These are phyloP conservation scores for Drosophila infuscata DNA, from an alignment of 2,888 invertebrate species.

Conservation along the genomic window DNA sequence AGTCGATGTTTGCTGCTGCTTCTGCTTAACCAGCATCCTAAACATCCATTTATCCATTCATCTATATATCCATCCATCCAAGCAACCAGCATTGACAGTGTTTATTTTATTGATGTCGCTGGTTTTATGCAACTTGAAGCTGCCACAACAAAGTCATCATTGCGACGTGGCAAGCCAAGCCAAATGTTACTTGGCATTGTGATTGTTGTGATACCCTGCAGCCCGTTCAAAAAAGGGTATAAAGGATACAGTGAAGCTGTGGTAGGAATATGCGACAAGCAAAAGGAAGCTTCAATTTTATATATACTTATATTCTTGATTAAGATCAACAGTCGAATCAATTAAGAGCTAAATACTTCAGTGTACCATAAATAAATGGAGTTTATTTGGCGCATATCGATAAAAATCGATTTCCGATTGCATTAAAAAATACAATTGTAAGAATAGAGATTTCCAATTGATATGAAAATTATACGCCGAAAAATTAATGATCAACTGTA, in stretches of 20 bases:
- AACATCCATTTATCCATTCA: conserved; percentile 47
- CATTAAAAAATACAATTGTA: neutral
- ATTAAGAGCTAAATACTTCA: too few relatives aligned
- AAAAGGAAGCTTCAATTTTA: neutral
- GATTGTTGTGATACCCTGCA: conserved; percentile 2
- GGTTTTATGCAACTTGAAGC: conserved; percentile 40
- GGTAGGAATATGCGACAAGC: neutral
- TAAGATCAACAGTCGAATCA: neutral
- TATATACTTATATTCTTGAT: neutral
- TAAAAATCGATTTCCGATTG: neutral
- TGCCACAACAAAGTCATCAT: conserved; percentile 62
- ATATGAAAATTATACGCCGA: neutral
- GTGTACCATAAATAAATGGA: neutral
- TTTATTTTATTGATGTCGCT: conserved; percentile 79
- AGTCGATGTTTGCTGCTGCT: conserved; percentile 17
- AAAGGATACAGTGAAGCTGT: neutral
- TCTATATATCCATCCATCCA: conserved; percentile 21
- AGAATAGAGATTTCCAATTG: neutral
- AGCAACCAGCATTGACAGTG: conserved; percentile 59
- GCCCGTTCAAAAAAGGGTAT: neutral
- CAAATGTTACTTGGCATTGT: conserved; percentile 39
- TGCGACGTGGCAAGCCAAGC: conserved; percentile 29
- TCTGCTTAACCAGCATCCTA: conserved; percentile 32
- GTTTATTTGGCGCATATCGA: neutral
- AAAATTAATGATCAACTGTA: neutral